Conservation (phyloP, 2,888 invertebrate species). For the Tyria jacobaeae region DNA sequence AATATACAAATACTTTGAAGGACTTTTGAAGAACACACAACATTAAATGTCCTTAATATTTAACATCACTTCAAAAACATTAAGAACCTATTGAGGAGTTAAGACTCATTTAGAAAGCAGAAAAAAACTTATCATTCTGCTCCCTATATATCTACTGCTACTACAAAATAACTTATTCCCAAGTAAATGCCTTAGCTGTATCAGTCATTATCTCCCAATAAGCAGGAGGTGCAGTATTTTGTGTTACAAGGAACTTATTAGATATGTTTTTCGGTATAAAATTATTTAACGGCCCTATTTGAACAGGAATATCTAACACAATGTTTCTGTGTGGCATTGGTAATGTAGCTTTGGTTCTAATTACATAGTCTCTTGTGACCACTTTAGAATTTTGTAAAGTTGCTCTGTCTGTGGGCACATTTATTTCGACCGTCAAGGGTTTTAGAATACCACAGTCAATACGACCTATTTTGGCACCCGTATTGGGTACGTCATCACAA, state of each 20-base stretch:
- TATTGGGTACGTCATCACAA: slow-evolving; percentile 11
- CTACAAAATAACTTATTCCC: neutral
- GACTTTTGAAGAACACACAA: neutral
- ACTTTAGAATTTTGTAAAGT: slow-evolving; percentile 54
- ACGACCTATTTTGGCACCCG: slow-evolving; percentile 11
- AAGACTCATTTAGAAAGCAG: too few relatives aligned
- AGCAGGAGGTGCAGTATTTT: slow-evolving; percentile 1
- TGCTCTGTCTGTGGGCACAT: slow-evolving; percentile 39
- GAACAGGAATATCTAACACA: slow-evolving; percentile 51
- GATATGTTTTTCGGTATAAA: neutral
- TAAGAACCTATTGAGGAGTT: neutral
- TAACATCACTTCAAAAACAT: too few relatives aligned
- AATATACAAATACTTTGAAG: too few relatives aligned
- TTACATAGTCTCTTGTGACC: slow-evolving; percentile 49
- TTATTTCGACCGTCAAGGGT: slow-evolving; percentile 31
- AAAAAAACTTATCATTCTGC: too few relatives aligned
- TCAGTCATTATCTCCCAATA: slow-evolving; percentile 8
- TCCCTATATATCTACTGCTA: neutral
- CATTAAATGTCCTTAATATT: neutral
- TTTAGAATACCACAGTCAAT: slow-evolving; percentile 36
- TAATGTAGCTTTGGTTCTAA: slow-evolving; percentile 47
- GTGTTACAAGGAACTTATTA: neutral
- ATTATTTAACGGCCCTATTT: slow-evolving; percentile 41
- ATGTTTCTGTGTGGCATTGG: slow-evolving; percentile 56
- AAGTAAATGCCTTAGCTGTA: neutral